Evolutionary conservation across 1,140 invertebrate species (phyloP).

Genomic region (Drosophila serrata): DNA sequence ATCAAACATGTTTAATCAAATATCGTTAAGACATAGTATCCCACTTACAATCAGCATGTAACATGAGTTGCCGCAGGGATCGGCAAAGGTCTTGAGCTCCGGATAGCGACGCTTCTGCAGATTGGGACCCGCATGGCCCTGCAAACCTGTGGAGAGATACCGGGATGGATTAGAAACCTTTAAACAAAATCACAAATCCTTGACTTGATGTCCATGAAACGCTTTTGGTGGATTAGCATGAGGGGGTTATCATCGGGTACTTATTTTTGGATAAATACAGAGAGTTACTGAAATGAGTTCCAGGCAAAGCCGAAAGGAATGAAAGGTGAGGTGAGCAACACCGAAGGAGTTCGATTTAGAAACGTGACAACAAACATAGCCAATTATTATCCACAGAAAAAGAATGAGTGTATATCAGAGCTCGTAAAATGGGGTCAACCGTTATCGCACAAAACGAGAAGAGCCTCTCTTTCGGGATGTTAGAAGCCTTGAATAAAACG

Average conservation of each 20-base stretch:
- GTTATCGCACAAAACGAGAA: background rate
- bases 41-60: slow-evolving; percentile 93
- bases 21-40: background rate
- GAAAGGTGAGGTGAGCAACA: slow-evolving; percentile 74
- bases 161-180: background rate
- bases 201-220: slow-evolving; percentile 67
- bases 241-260: slow-evolving; percentile 55
- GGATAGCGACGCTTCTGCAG: slow-evolving; percentile 95
- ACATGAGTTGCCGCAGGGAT: slow-evolving; percentile 95
- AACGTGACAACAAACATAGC: slow-evolving; percentile 64
- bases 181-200: background rate
- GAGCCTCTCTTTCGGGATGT: too few species aligned
- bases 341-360: slow-evolving; percentile 65
- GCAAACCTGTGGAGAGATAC: slow-evolving; percentile 87
- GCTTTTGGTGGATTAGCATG: slow-evolving; percentile 65
- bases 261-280: slow-evolving; percentile 1
- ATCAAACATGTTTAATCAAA: background rate
- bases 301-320: slow-evolving; percentile 68
- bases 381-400: slow-evolving; percentile 67
- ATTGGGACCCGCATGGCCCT: slow-evolving; percentile 96
- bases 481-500: too few species aligned
- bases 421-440: background rate
- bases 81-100: slow-evolving; percentile 94
- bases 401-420: slow-evolving; percentile 13
- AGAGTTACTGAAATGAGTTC: slow-evolving; percentile 45